phyloP scores from a whole-genome alignment of 2,797 vertebrate genomes.

The Phoeniculus purpureus region DNA sequence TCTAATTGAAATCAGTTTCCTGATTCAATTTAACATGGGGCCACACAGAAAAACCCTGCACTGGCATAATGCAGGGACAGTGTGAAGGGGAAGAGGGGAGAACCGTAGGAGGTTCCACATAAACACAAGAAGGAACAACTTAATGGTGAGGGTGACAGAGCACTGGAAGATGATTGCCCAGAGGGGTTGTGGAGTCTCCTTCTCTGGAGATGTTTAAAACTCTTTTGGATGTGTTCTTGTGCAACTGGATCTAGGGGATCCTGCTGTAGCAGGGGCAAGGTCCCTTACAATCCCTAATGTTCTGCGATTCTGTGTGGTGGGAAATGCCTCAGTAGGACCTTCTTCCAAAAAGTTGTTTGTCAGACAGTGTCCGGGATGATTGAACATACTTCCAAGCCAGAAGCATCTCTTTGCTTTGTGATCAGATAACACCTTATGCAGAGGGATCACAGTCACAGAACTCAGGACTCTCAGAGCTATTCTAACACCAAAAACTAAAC shows the following conservation, averaged over 20 bases:
- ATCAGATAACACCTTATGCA: background rate
- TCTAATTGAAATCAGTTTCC: slow-evolving; percentile 32
- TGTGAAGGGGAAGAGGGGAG: background rate
- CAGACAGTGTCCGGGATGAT: background rate
- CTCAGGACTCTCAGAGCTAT: background rate
- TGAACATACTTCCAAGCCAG: background rate
- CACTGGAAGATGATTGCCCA: no score
- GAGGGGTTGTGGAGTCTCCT: no score
- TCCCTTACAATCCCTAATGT: no score
- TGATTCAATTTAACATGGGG: background rate
- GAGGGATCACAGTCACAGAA: background rate
- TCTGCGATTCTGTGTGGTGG: background rate
- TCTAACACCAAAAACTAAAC: background rate
- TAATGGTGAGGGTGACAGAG: no score
- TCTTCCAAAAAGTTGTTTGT: background rate
- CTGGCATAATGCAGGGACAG: background rate
- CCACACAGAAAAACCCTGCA: background rate
- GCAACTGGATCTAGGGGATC: no score
- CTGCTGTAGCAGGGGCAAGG: no score
- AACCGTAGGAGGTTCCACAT: background rate
- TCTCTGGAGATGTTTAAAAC: no score
- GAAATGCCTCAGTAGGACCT: background rate
- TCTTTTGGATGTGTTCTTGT: no score
- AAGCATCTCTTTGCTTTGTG: background rate
- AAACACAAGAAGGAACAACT: no score